phyloP scores from a whole-genome alignment of 1,140 invertebrate genomes.

The Drosophila parabipectinata region DNA sequence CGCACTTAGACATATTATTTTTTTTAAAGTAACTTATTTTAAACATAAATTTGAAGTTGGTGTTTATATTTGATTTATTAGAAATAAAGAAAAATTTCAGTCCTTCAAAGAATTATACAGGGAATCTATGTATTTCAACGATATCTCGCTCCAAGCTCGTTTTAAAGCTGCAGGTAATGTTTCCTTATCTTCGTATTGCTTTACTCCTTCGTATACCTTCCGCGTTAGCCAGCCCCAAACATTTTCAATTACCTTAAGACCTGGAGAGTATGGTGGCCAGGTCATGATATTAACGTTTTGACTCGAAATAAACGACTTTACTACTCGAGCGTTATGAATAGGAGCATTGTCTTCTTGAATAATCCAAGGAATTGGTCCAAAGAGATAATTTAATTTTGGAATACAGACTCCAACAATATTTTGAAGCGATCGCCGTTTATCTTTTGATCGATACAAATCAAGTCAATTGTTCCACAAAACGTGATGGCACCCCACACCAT shows the following conservation, averaged over 20 bases:
- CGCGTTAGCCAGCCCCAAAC: no score
- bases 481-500: conserved; percentile 33
- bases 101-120: conserved; percentile 10
- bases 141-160: conserved; percentile 7
- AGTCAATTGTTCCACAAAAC: conserved; percentile 35
- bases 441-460: conserved; percentile 31
- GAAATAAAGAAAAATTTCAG: no score
- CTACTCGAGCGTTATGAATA: conserved; percentile 16
- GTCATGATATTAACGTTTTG: neutral
- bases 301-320: conserved; percentile 16
- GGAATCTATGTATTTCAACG: conserved; percentile 7
- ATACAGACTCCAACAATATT: conserved; percentile 14
- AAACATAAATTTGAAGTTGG: no score
- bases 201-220: no score
- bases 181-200: conserved; percentile 74
- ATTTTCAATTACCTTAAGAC: no score
- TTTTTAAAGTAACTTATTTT: no score
- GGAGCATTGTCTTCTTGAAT: conserved; percentile 13
- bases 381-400: conserved; percentile 6
- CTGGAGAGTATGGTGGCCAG: no score
- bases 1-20: no score
- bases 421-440: conserved; percentile 29
- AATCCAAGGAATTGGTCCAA: conserved; percentile 15
- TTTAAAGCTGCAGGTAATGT: conserved; percentile 13
- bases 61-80: no score